Evolutionary conservation across 2,797 vertebrate species (phyloP).

Genomic region (Poecilia velifera): DNA sequence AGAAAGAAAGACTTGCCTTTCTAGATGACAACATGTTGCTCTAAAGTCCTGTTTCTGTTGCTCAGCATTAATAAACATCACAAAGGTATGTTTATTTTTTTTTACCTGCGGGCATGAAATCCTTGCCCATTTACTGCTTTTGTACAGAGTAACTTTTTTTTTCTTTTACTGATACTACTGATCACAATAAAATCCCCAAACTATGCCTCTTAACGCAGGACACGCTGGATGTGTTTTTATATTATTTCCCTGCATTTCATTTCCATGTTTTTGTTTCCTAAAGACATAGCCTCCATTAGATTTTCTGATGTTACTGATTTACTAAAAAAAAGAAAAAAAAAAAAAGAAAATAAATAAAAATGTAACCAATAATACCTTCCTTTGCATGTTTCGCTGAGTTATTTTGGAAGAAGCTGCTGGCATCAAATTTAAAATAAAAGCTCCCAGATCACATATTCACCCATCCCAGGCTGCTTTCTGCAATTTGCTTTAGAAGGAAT

Average conservation of each 20-base stretch:
- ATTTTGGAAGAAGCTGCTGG: background rate
- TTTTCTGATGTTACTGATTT: background rate
- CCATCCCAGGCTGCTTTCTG: background rate
- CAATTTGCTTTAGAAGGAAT: background rate
- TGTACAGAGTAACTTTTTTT: background rate
- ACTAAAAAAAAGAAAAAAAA: background rate
- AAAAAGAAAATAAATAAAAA: too few species aligned
- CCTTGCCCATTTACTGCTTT: background rate
- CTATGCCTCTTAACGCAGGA: background rate
- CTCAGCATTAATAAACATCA: background rate
- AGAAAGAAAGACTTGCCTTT: background rate
- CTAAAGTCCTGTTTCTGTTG: background rate
- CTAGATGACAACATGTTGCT: background rate
- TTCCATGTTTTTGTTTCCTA: background rate
- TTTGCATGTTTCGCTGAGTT: background rate
- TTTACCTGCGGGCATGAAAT: background rate
- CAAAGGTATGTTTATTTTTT: background rate
- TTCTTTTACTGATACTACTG: background rate
- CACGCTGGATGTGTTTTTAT: background rate
- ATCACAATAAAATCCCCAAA: background rate
- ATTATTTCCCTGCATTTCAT: background rate
- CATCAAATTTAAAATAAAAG: slow-evolving; percentile 3
- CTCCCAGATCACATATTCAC: background rate
- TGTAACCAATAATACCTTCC: background rate
- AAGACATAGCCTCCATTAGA: background rate